Evolutionary conservation across 2,113 vertebrate genomes (phyloP).

Genomic region (Carassius carassius): DNA sequence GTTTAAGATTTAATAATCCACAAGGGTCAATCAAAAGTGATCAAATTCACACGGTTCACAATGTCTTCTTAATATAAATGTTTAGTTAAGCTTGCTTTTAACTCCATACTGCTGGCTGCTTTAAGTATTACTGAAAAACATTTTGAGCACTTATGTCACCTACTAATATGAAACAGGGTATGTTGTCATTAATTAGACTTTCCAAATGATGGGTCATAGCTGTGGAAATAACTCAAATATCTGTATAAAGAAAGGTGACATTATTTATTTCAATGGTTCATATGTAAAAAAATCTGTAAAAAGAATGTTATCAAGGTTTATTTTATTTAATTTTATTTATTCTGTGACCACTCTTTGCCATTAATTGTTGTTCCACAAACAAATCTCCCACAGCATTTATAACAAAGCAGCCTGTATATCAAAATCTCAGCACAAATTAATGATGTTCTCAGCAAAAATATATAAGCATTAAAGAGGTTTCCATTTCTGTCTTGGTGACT

Average conservation of each 20-base stretch:
- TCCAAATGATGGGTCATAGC: not conserved
- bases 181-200: not conserved
- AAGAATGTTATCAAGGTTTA: no score
- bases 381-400: not conserved
- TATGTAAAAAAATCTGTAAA: not conserved
- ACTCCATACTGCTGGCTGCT: not conserved
- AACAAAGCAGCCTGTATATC: not conserved
- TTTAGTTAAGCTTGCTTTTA: slow-evolving; percentile 12
- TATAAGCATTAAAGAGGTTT: not conserved
- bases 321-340: no score
- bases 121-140: not conserved
- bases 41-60: slow-evolving; percentile 2
- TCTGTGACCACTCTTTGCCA: no score
- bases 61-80: not conserved
- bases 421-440: not conserved
- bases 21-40: slow-evolving; percentile 14
- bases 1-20: slow-evolving; percentile 7
- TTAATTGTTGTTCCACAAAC: not conserved
- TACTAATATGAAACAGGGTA: not conserved
- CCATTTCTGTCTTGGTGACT: slow-evolving; percentile 33
- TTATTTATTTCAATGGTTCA: not conserved
- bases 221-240: not conserved
- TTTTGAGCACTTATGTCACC: not conserved
- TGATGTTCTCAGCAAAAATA: no score
- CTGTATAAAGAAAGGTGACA: not conserved